Percentiles rank a stretch among this genome's conserved stretches.
Evolutionary conservation across 1,140 invertebrate species (phyloP).

Genomic region (Latrodectus geometricus): DNA sequence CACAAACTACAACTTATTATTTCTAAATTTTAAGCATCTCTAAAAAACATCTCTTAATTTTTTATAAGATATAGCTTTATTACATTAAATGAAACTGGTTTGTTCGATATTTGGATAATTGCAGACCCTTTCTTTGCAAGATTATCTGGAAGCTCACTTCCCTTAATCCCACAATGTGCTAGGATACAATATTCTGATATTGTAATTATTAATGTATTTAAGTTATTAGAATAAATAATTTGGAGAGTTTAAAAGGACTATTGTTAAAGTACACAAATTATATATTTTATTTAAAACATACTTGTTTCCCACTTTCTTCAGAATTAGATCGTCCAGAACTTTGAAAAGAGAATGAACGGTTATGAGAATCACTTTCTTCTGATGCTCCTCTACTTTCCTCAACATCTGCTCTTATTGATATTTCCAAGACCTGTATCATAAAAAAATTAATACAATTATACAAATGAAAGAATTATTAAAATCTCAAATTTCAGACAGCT

Average conservation of each 20-base stretch:
- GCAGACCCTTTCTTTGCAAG: too few relatives aligned
- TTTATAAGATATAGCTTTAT: too few relatives aligned
- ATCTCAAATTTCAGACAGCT: too few relatives aligned
- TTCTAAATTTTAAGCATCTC: too few relatives aligned
- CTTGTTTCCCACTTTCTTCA: slow-evolving; percentile 53
- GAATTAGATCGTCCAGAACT: slow-evolving; percentile 38
- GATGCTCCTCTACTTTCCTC: slow-evolving; percentile 23
- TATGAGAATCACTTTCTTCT: slow-evolving; percentile 33
- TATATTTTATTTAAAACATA: neutral
- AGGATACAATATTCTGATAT: neutral
- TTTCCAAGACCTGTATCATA: slow-evolving; percentile 40
- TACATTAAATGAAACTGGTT: too few relatives aligned
- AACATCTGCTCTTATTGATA: slow-evolving; percentile 46
- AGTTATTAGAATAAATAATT: neutral
- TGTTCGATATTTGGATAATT: too few relatives aligned
- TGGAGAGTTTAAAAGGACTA: neutral
- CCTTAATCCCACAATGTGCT: too few relatives aligned
- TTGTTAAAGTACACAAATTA: neutral
- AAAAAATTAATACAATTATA: neutral
- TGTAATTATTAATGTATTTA: neutral
- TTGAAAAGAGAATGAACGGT: slow-evolving; percentile 49
- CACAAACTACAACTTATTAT: too few relatives aligned
- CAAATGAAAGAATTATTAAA: too few relatives aligned
- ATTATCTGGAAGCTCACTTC: too few relatives aligned
- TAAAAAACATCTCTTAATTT: too few relatives aligned